Evolutionary conservation across 2,113 vertebrate species (phyloP).

Genomic region (Chunga burmeisteri): DNA sequence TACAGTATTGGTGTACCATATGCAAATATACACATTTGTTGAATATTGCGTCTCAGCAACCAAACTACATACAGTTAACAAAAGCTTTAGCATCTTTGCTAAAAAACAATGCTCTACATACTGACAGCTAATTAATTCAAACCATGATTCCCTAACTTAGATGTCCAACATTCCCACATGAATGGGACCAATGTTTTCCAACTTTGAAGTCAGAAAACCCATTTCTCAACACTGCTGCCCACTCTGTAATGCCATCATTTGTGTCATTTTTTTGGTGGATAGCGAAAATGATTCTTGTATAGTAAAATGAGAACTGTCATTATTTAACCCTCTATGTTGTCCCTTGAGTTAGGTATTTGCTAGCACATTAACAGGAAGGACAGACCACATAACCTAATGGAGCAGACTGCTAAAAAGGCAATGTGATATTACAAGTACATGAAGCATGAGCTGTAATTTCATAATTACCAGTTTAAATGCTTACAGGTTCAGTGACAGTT

Average conservation of each 20-base stretch:
- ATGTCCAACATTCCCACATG: neutral
- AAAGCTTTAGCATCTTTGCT: neutral
- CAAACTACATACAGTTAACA: neutral
- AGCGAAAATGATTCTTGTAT: neutral
- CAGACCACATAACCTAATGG: neutral
- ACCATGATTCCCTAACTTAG: neutral
- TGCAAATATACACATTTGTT: neutral
- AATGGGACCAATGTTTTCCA: neutral
- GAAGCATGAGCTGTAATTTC: neutral
- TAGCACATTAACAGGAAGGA: neutral
- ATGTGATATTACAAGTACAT: neutral
- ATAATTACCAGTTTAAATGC: neutral
- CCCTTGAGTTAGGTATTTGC: neutral
- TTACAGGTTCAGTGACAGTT: neutral
- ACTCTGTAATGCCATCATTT: neutral
- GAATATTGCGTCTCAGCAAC: neutral
- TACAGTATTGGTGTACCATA: neutral
- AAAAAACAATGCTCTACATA: accelerated
- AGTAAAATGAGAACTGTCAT: neutral
- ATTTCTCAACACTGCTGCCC: neutral
- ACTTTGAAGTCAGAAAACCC: neutral
- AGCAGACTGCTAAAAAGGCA: neutral
- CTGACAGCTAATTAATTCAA: neutral
- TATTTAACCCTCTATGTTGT: neutral
- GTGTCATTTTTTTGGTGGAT: neutral